A percentile compares a stretch with the other conserved stretches of the same genome.
Evolutionary conservation across 1,140 invertebrate species (phyloP).

Genomic region (Drosophila leontia): DNA sequence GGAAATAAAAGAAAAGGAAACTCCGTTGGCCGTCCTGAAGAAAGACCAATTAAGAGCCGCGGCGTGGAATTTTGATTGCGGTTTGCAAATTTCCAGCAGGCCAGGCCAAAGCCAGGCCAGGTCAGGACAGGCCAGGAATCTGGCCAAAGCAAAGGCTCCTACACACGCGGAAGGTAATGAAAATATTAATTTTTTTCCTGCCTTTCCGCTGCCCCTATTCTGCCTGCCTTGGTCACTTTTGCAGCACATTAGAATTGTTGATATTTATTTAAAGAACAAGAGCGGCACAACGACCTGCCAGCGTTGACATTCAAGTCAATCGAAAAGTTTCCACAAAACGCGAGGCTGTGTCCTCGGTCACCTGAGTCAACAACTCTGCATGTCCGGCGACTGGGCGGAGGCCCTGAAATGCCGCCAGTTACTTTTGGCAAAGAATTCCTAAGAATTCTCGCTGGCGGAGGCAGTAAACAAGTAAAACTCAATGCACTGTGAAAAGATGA

Average conservation of each 20-base stretch:
- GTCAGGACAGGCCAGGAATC: conserved; percentile 15
- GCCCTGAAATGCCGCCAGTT: conserved; percentile 38
- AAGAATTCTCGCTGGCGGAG: conserved; percentile 29
- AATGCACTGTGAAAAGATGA: neutral
- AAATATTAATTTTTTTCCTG: neutral
- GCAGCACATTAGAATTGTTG: conserved; percentile 45
- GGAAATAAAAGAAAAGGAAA: conserved; percentile 18
- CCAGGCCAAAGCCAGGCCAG: conserved; percentile 1
- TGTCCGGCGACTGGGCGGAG: conserved; percentile 20
- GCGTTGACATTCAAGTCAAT: conserved; percentile 49
- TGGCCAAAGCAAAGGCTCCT: neutral
- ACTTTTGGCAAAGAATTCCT: conserved; percentile 45
- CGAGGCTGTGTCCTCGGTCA: conserved; percentile 26
- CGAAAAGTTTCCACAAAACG: conserved; percentile 40
- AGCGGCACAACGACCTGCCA: conserved; percentile 14
- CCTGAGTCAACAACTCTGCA: conserved; percentile 33
- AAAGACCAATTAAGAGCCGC: conserved; percentile 75
- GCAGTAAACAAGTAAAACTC: neutral
- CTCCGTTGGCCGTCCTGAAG: conserved; percentile 18
- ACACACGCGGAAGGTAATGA: conserved; percentile 38
- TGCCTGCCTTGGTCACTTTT: conserved; percentile 20
- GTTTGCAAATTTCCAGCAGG: conserved; percentile 43
- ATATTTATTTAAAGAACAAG: conserved; percentile 27
- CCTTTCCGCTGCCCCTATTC: neutral
- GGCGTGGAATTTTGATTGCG: conserved; percentile 77